A percentile compares a stretch with the other conserved stretches of the same genome.
Conservation (phyloP, 92 coral and sea anemone species). For the Desmophyllum pertusum region DNA sequence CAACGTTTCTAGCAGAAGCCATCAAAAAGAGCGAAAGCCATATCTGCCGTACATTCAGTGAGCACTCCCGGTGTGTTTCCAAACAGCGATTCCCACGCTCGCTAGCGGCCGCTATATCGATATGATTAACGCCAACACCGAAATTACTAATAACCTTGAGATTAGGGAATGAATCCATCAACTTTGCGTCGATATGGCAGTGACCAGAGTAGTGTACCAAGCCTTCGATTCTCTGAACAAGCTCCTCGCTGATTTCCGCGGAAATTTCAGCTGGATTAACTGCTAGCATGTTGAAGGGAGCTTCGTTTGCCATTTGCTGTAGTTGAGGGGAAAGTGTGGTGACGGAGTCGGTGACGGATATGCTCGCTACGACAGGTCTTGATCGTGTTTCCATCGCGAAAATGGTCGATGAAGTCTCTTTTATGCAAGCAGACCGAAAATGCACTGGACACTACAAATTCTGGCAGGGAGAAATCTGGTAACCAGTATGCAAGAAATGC, state of each 20-base stretch:
- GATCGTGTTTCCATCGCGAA: background rate
- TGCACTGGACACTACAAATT: too few species aligned
- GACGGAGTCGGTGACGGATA: too few species aligned
- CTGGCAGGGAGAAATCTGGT: too few species aligned
- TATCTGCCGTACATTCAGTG: constrained; percentile 70
- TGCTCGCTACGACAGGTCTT: constrained; percentile 26
- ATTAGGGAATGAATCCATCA: constrained; percentile 70
- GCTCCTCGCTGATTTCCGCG: background rate
- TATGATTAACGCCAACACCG: constrained; percentile 68
- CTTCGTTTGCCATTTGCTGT: background rate
- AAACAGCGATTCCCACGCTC: constrained; percentile 70
- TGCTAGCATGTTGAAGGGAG: background rate
- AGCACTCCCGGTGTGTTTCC: constrained; percentile 67
- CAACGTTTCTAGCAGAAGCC: constrained; percentile 83
- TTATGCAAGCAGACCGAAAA: too few species aligned
- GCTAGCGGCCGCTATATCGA: constrained; percentile 71
- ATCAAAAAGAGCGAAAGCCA: constrained; percentile 72
- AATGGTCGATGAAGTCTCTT: background rate
- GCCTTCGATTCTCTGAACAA: constrained; percentile 19
- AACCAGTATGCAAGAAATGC: too few species aligned
- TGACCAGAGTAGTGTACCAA: background rate
- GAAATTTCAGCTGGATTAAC: background rate
- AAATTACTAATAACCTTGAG: constrained; percentile 57
- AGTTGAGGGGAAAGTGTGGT: constrained; percentile 14
- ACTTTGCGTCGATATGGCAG: constrained; percentile 16